phyloP scores from a whole-genome alignment of 2,888 invertebrate species.

The Hyppa rectilinea region DNA sequence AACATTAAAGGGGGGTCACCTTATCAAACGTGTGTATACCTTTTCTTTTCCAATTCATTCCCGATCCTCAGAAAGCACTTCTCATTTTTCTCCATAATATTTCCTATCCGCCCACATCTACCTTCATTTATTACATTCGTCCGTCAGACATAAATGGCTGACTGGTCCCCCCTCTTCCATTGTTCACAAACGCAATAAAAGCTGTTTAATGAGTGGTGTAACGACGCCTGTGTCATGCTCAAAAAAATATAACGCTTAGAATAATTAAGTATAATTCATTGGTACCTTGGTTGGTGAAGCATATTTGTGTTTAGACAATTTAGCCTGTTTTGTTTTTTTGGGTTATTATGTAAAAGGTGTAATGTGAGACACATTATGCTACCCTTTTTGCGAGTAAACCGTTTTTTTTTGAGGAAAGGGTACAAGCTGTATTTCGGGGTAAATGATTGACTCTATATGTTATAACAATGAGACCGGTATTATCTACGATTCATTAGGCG shows the following conservation, averaged over 20 bases:
- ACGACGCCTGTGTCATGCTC: constrained; percentile 52
- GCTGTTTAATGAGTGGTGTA: constrained; percentile 64
- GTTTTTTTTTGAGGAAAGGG: constrained; percentile 21
- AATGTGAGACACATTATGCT: constrained; percentile 15
- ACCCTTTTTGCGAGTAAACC: constrained; percentile 35
- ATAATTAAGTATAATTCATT: constrained; percentile 61
- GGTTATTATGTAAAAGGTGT: constrained; percentile 52
- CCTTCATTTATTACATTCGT: constrained; percentile 49
- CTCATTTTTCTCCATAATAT: constrained; percentile 24
- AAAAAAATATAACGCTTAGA: constrained; percentile 57
- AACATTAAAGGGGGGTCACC: too few relatives aligned
- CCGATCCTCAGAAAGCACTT: neutral
- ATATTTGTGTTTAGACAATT: constrained; percentile 50
- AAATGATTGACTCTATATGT: constrained; percentile 10
- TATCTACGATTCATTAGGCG: constrained; percentile 2
- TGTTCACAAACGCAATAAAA: constrained; percentile 61
- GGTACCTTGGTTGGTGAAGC: too few relatives aligned
- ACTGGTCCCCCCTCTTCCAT: constrained; percentile 28
- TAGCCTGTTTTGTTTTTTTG: constrained; percentile 48
- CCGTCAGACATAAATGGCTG: constrained; percentile 44
- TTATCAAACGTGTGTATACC: constrained; percentile 1
- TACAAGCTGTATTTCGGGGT: constrained; percentile 5
- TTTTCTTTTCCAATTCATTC: constrained; percentile 16
- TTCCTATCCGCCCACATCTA: constrained; percentile 12
- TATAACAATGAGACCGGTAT: neutral